Conservation (phyloP, 2,888 invertebrate species). For the Temnothorax rugatulus region DNA sequence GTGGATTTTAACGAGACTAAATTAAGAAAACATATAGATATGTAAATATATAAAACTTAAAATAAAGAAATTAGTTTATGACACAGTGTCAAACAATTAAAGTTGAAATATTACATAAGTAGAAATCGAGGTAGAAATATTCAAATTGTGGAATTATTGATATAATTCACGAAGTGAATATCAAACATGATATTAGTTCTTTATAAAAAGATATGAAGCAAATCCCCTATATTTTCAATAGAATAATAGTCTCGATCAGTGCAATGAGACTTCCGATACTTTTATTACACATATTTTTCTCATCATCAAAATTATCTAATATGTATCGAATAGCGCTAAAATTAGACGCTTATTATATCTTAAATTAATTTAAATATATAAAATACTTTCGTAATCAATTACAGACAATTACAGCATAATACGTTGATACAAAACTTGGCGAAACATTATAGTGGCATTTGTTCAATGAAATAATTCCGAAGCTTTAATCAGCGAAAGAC, state of each 20-base stretch:
- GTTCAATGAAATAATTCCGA: not conserved
- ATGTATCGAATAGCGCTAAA: not conserved
- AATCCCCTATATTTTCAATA: not conserved
- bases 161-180: not conserved
- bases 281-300: not conserved
- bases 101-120: not conserved
- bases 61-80: not conserved
- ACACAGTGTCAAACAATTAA: not conserved
- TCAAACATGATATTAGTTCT: not conserved
- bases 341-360: not conserved
- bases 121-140: not conserved
- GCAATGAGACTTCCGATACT: not conserved
- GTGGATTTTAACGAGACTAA: not conserved
- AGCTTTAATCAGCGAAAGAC: slow-evolving; percentile 62
- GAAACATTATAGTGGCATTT: too few species aligned
- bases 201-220: not conserved
- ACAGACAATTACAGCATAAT: not conserved
- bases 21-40: not conserved
- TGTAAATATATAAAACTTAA: not conserved
- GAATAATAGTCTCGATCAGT: not conserved
- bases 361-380: not conserved
- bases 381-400: slow-evolving; percentile 1
- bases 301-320: not conserved
- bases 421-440: not conserved
- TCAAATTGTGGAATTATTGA: not conserved